Base-by-base conservation (phyloP, 64 coral and sea anemone genomes). In the Pachyseris speciosa region DNA sequence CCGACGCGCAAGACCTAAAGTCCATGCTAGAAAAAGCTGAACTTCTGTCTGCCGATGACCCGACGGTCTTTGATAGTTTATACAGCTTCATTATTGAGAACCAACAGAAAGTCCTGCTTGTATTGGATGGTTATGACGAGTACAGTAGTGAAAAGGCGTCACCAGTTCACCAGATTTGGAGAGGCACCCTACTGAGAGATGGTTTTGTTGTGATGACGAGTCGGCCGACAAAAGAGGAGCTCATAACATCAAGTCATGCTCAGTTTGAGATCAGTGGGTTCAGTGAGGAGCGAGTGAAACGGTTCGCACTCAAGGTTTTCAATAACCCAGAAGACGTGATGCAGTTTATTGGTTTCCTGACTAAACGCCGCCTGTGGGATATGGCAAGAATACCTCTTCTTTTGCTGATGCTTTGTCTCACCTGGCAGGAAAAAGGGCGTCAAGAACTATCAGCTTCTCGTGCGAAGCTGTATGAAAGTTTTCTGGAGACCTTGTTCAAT, bases 381-480 rank as follows among this genome's bases (percentile, higher is more conserved):
- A 51, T 91, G 28, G 78, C 89, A 13, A 9, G 84, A 60, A 74
- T 91, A 59, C 89, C 89, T 43, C 60, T 91, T 16, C 58, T 91
- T 10, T n/a, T 91, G 5, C 51, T 91, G 2, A 83, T 91, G 11
- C 55, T 91, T 37, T 91, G 89, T 11, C 41, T 91, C 6, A 25
- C 75, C 0, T 91, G 67, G 65, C 84, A 59, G 28, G 89, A 84
- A 49, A 84, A 15, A 38, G 7, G 64, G 16, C 6, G 44, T 0
- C 66, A 74, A 75, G 51, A 25, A 24, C 31, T 84, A 26, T 52
- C 69, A 64, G 57, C 24, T 66, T 84, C 22, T 12, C 42, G 24
- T 37, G 70, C 60, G 33, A 67, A 85, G 26, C 80, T 85, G n/a
- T 92, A 75, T 26, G 40, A 11, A 22, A 8, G 70, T 6, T 64